Conservation (phyloP, 92 coral and sea anemone genomes). For the Anthopleura xanthogrammica region DNA sequence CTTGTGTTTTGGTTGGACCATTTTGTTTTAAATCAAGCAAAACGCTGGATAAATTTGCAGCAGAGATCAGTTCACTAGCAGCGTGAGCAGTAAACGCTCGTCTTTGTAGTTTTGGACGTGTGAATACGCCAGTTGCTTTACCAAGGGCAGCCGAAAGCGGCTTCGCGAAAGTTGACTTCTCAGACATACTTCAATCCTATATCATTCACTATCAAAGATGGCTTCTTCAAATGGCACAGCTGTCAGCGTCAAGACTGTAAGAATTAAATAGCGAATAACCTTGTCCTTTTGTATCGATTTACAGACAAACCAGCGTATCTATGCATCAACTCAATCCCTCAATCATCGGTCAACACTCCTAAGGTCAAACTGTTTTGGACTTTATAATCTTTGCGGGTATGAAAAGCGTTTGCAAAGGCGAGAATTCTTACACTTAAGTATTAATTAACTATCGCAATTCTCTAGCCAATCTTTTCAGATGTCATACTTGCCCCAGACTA, state of each 20-base stretch:
- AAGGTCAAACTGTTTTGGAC: neutral
- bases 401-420: neutral
- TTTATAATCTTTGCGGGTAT: neutral
- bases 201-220: neutral
- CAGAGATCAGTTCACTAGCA: constrained; percentile 48
- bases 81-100: constrained; percentile 52
- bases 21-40: constrained; percentile 19
- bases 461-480: neutral
- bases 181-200: constrained; percentile 20
- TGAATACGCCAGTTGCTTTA: constrained; percentile 38
- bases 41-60: constrained; percentile 15
- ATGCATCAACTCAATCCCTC: neutral
- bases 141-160: constrained; percentile 39
- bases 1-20: neutral
- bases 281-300: constrained; percentile 4
- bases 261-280: neutral
- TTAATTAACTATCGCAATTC: neutral
- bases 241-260: neutral
- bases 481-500: constrained; percentile 4
- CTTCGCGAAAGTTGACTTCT: constrained; percentile 26
- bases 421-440: neutral
- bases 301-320: neutral
- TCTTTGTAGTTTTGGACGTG: constrained; percentile 57
- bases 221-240: neutral
- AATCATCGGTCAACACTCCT: constrained; percentile 1